phyloP scores from a whole-genome alignment of 2,113 vertebrate genomes.

The Calonectris borealis region DNA sequence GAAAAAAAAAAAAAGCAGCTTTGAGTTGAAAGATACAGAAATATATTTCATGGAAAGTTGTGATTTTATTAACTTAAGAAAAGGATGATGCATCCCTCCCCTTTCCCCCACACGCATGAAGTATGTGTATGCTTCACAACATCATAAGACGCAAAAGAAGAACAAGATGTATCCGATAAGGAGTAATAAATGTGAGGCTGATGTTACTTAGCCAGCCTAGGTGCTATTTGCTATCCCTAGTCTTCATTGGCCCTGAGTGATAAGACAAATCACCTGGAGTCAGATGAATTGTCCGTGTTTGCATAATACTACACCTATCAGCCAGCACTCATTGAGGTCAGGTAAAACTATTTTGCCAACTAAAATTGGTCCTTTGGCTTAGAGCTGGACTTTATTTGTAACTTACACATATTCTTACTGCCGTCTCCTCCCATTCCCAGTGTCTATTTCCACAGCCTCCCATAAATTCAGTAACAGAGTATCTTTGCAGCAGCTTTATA shows the following conservation, averaged over 20 bases:
- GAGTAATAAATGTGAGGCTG: background rate
- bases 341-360: background rate
- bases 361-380: background rate
- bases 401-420: background rate
- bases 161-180: background rate
- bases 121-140: background rate
- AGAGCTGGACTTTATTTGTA: background rate
- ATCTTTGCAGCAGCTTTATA: background rate
- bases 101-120: background rate
- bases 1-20: background rate
- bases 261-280: background rate
- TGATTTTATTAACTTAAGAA: background rate
- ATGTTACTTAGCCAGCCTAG: background rate
- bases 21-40: background rate
- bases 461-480: background rate
- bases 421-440: background rate
- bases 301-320: background rate
- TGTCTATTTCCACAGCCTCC: background rate
- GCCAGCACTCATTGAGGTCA: background rate
- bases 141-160: background rate
- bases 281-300: background rate
- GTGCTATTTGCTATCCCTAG: background rate
- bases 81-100: background rate
- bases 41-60: background rate
- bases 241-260: background rate